A percentile compares a stretch with the other conserved stretches of the same genome.
These are phyloP conservation scores for Drosophila tani DNA, from an alignment of 1,140 invertebrate species.

Conservation along the genomic window DNA sequence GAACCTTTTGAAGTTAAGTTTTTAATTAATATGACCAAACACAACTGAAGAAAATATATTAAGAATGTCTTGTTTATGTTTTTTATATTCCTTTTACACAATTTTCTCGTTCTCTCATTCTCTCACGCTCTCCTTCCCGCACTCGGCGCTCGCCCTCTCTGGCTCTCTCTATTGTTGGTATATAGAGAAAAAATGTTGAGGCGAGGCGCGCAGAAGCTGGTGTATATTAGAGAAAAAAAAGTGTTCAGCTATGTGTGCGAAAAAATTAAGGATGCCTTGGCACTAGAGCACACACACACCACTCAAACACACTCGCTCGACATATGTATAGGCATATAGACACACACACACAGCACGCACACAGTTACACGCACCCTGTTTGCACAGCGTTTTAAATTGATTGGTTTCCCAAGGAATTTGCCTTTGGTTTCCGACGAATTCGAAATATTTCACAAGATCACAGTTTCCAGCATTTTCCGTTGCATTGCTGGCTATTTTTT, in stretches of 20 bases:
- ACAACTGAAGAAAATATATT: not conserved
- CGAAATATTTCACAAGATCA: constrained; percentile 44
- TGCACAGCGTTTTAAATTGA: constrained; percentile 68
- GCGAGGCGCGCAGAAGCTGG: constrained; percentile 39
- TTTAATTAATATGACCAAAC: not conserved
- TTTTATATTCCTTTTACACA: constrained; percentile 18
- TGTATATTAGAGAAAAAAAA: constrained; percentile 61
- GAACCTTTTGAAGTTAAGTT: no score
- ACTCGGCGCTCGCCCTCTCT: constrained; percentile 26
- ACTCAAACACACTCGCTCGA: constrained; percentile 30
- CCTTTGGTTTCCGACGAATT: constrained; percentile 27
- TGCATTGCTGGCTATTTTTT: constrained; percentile 33
- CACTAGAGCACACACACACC: constrained; percentile 53
- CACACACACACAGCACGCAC: constrained; percentile 51
- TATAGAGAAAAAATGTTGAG: constrained; percentile 76
- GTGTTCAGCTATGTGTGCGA: constrained; percentile 63
- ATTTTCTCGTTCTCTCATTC: constrained; percentile 21
- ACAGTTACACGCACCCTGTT: constrained; percentile 70
- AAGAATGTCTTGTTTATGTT: constrained; percentile 18
- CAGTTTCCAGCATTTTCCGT: constrained; percentile 47
- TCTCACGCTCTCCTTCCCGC: constrained; percentile 18
- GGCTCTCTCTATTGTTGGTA: constrained; percentile 74
- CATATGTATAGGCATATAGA: constrained; percentile 45
- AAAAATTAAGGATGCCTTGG: constrained; percentile 68
- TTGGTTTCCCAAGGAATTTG: constrained; percentile 55